Conservation (phyloP, 2,113 vertebrate species). For the Myxocyprinus asiaticus region DNA sequence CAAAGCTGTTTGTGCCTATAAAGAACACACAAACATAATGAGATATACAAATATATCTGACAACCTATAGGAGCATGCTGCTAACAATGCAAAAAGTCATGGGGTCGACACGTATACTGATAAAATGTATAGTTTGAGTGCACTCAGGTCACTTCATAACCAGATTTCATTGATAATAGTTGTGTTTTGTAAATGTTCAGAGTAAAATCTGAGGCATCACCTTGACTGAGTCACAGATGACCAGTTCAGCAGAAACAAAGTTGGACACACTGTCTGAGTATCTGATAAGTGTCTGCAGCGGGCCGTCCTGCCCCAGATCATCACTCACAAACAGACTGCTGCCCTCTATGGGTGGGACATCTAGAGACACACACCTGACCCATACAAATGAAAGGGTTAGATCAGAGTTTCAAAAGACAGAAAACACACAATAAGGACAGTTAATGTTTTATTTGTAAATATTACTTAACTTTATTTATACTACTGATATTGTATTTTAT, state of each 20-base stretch:
- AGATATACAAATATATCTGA: not conserved
- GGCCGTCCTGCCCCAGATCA: constrained; percentile 68
- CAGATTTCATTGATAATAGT: too few relatives aligned
- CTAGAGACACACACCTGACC: constrained; percentile 71
- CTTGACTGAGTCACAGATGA: constrained; percentile 89
- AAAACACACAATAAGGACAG: too few relatives aligned
- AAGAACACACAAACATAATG: constrained; percentile 6
- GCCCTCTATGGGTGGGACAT: constrained; percentile 63
- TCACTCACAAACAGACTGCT: constrained; percentile 80
- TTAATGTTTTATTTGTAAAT: too few relatives aligned
- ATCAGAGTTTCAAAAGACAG: too few relatives aligned
- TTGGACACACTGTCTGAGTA: constrained; percentile 81
- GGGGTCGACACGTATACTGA: too few relatives aligned
- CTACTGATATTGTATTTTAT: too few relatives aligned
- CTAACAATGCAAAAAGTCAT: too few relatives aligned
- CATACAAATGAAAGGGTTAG: not conserved
- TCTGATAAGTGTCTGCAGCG: constrained; percentile 70
- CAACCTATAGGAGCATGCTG: too few relatives aligned
- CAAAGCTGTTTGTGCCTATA: constrained; percentile 83
- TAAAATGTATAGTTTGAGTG: too few relatives aligned
- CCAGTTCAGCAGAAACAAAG: constrained; percentile 92
- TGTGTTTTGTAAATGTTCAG: too few relatives aligned
- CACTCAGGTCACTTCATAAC: too few relatives aligned
- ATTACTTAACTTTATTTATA: too few relatives aligned
- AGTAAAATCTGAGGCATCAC: constrained; percentile 63